Base-by-base conservation (phyloP, 2,797 vertebrate genomes). In the Perdix hodgsoniae region DNA sequence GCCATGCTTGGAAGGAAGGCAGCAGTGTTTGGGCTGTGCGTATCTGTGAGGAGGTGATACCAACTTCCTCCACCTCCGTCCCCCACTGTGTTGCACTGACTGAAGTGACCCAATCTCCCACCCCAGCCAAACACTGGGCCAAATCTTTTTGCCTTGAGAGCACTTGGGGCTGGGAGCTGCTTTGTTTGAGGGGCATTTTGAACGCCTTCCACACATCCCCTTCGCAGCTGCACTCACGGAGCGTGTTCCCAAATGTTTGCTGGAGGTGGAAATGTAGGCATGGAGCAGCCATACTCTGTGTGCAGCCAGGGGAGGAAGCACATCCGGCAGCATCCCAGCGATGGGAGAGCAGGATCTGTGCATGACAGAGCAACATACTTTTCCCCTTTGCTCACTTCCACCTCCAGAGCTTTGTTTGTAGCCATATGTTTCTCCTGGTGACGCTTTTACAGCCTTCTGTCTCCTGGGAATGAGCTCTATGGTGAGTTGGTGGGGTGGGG, bases 361-460 rank as follows among this genome's bases (percentile, higher is more conserved):
- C 63, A 2, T 77, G 35, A 24, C 89, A 35, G 27, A 63, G 78
- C 60, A 39, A 52, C 71, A 93, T 96, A 89, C 42, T 96, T 96
- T 96, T 74, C 87, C 69, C 40, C 79, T 95, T 93, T 0, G 42
- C 91, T 96, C 95, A 95, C 67, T 88, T 91, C 73, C 89, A 40
- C 3, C 66, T 60, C 29, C 82, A 11, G 65, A 42, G 50, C 78
- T 76, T 76, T 37, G 52, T 60, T 47, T 0, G 1, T 35, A 92
- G 92, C 89, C 95, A 87, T 69, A 49, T 3, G 15, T 50, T 52
- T 44, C 75, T 83, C 86, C 65, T 1, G 83, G 81, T 40, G 88
- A 91, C 3, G 77, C 23, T 77, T 31, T 45, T 72, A 70, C 54
- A 0, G 60, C 54, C 19, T 70, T 7, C 52, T 23, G 45, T 54